Conservation (phyloP, 1,140 invertebrate genomes). For the Drosophila hydei region DNA sequence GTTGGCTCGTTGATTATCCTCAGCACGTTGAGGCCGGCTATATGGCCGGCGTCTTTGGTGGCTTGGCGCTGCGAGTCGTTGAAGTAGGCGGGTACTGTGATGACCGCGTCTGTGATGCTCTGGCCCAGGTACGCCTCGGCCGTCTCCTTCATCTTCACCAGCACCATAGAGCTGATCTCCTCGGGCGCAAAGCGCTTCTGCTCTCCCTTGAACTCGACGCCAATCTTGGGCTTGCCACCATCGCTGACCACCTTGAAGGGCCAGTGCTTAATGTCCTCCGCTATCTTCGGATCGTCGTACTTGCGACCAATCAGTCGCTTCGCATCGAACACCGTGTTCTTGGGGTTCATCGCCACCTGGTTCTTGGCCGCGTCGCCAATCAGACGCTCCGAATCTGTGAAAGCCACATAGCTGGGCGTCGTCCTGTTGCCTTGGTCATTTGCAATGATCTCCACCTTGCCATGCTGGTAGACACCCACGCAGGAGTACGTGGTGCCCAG, state of each 20-base stretch:
- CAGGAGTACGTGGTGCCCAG: slow-evolving; percentile 92
- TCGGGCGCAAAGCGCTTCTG: slow-evolving; percentile 90
- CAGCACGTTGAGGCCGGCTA: slow-evolving; percentile 88
- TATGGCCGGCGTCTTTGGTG: slow-evolving; percentile 88
- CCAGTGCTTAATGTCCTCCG: slow-evolving; percentile 91
- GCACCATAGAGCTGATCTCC: slow-evolving; percentile 92
- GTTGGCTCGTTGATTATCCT: slow-evolving; percentile 91
- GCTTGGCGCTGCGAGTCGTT: slow-evolving; percentile 88
- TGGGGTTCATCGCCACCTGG: slow-evolving; percentile 81
- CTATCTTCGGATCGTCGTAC: slow-evolving; percentile 89
- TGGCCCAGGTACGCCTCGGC: slow-evolving; percentile 91
- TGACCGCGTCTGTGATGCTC: slow-evolving; percentile 88
- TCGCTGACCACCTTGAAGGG: slow-evolving; percentile 89
- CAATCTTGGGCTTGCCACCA: slow-evolving; percentile 88
- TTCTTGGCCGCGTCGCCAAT: slow-evolving; percentile 97
- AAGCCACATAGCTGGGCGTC: too few species aligned
- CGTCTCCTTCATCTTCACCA: slow-evolving; percentile 89
- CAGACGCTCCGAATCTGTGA: slow-evolving; percentile 96
- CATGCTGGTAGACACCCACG: slow-evolving; percentile 92
- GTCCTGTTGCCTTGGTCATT: slow-evolving; percentile 98
- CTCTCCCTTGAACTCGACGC: slow-evolving; percentile 90
- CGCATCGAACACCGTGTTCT: slow-evolving; percentile 83
- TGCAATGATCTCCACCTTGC: slow-evolving; percentile 95
- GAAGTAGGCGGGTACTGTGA: slow-evolving; percentile 87
- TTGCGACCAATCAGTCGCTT: slow-evolving; percentile 88